phyloP scores from a whole-genome alignment of 1,140 invertebrate genomes.

The Nebria ingens region DNA sequence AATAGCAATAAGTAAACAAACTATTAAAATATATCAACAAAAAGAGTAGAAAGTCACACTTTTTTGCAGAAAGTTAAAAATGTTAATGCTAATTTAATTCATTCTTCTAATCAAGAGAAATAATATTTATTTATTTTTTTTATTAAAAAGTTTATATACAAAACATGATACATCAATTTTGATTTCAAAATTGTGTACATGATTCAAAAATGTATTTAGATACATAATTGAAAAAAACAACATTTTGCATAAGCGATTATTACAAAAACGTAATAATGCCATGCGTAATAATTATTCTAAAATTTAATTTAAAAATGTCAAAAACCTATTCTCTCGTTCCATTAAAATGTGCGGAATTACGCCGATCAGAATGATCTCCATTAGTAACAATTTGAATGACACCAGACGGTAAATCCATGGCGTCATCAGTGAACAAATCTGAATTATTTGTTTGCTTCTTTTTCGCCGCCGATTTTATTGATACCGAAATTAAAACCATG shows the following conservation, averaged over 20 bases:
- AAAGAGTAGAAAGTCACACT: too few species aligned
- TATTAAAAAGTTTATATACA: neutral
- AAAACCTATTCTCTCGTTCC: too few species aligned
- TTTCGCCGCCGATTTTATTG: neutral
- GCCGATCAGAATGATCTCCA: neutral
- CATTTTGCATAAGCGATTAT: constrained; percentile 1
- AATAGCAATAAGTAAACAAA: too few species aligned
- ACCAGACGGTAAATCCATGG: neutral
- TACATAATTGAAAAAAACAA: too few species aligned
- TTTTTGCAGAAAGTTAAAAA: too few species aligned
- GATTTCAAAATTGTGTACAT: neutral
- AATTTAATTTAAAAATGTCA: neutral
- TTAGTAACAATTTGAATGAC: neutral
- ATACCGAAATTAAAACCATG: neutral
- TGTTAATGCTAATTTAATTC: too few species aligned
- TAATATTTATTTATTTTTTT: too few species aligned
- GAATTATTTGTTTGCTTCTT: neutral
- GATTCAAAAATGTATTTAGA: neutral
- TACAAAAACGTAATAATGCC: neutral
- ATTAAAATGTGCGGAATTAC: too few species aligned
- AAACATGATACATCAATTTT: neutral
- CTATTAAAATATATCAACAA: too few species aligned
- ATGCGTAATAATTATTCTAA: neutral
- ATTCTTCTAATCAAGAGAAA: too few species aligned
- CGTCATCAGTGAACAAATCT: neutral